These are phyloP conservation scores for Pristionchus exspectatus DNA, from an alignment of 2,888 invertebrate genomes.

Conservation along the genomic window DNA sequence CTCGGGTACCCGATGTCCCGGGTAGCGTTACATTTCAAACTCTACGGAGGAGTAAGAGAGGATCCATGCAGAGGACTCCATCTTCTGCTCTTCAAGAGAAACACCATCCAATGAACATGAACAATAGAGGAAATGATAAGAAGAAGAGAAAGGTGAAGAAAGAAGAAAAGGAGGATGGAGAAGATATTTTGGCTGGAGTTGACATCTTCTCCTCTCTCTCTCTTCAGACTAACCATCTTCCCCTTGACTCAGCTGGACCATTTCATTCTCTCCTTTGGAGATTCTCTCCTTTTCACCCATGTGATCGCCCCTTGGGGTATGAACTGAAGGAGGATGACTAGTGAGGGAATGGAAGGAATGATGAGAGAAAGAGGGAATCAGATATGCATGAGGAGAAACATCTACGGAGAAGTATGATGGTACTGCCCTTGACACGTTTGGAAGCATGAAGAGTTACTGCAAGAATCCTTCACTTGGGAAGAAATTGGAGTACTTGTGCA, in stretches of 20 bases:
- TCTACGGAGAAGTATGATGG: background rate
- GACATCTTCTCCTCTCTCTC: slow-evolving; percentile 3
- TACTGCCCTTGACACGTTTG: slow-evolving; percentile 10
- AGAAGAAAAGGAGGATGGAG: background rate
- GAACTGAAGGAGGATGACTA: background rate
- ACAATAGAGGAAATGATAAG: background rate
- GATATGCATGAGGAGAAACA: slow-evolving; percentile 27
- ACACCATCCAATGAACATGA: slow-evolving; percentile 11
- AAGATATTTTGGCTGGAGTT: background rate
- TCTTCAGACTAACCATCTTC: background rate
- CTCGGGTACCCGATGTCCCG: no score
- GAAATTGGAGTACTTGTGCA: no score
- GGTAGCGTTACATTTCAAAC: no score
- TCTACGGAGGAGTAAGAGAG: background rate
- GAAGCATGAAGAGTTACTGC: background rate
- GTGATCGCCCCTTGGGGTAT: slow-evolving; percentile 27
- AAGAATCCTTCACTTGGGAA: background rate
- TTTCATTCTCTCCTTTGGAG: slow-evolving; percentile 1
- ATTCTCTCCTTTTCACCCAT: background rate
- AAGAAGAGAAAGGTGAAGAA: slow-evolving; percentile 11
- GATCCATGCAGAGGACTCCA: background rate
- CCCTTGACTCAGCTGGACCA: slow-evolving; percentile 18
- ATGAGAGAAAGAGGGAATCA: background rate
- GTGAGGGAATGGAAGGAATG: background rate
- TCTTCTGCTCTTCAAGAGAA: background rate